Evolutionary conservation across 1,140 invertebrate species (phyloP).

Genomic region (Spodoptera litura): DNA sequence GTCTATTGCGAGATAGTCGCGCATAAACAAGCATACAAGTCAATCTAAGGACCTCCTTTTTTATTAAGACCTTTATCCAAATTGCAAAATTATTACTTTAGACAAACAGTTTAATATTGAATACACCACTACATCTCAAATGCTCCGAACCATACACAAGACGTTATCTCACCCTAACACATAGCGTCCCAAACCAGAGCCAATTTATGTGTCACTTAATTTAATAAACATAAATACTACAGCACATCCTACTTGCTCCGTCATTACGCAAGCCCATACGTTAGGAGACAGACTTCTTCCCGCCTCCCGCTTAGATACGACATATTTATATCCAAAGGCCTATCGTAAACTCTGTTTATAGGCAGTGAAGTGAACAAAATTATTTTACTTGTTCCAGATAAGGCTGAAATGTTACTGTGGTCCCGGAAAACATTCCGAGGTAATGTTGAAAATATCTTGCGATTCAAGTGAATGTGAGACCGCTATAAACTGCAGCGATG

Average conservation of each 20-base stretch:
- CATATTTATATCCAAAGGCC: conserved; percentile 36
- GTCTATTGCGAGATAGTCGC: no score
- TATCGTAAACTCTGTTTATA: conserved; percentile 38
- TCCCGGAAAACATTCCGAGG: conserved; percentile 31
- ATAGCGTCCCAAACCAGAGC: no score
- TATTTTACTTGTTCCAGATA: conserved; percentile 42
- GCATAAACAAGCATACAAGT: no score
- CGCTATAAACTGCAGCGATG: neutral
- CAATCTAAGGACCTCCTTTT: no score
- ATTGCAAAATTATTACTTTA: no score
- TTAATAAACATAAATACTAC: no score
- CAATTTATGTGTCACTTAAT: no score
- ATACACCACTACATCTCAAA: no score
- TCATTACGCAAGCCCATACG: neutral
- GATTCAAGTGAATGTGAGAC: conserved; percentile 13
- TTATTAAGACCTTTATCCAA: no score
- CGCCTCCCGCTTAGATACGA: neutral
- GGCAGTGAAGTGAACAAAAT: conserved; percentile 33
- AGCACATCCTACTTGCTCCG: neutral
- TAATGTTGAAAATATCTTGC: conserved; percentile 20
- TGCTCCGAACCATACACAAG: no score
- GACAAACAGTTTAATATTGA: no score
- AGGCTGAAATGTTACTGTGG: conserved; percentile 3
- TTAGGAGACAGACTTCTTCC: conserved; percentile 17
- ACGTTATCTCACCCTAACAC: no score